Base-by-base conservation (phyloP, 2,113 vertebrate species). In the Podarcis cretensis region DNA sequence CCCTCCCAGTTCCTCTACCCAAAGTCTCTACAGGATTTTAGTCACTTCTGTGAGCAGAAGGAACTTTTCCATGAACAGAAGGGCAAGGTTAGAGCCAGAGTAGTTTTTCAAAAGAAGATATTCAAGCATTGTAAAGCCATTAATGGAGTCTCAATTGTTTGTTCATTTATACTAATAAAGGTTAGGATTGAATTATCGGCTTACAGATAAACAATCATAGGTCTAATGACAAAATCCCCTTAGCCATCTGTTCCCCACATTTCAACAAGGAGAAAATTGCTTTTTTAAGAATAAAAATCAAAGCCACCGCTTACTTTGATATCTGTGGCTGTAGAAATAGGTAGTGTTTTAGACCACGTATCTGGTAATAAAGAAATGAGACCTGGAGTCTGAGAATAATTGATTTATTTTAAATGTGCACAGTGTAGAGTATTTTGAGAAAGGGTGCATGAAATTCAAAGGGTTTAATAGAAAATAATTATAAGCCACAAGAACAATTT, bases 391-490 rank as follows among this genome's bases (percentile, higher is more conserved):
- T 94, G 83, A 68, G 65, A 66, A 91, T 95, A 95, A 90, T 37
- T 90, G 71, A 84, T 68, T 89, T 85, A 86, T 73, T 88, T 91
- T 91, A 85, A 86, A 89, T 76, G 83, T 66, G 1, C 82, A 9
- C 1, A 1, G 84, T 85, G n/a, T 14, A 20, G 20, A 0, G 7
- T 88, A 65, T 89, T 94, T 86, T 77, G 90, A 87, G 30, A 85
- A 91, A 90, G 69, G 40, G 92, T 92, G 84, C 54, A 43, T 30
- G 84, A 88, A 92, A 90, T 93, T 93, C 85, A 93, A 93, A 94
- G 84, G 90, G 21, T 68, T 90, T 94, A 95, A 92, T 93, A 85
- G 90, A 92, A 93, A 92, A 92, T 94, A 94, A 91, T 85, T 92
- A 92, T 68, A 88, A 83, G 57, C 27, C 87, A 88, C 92, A 68